Percentiles rank a stretch among this genome's conserved stretches.
phyloP scores from a whole-genome alignment of 2,888 invertebrate species.

The Tetheella fluctuosa region DNA sequence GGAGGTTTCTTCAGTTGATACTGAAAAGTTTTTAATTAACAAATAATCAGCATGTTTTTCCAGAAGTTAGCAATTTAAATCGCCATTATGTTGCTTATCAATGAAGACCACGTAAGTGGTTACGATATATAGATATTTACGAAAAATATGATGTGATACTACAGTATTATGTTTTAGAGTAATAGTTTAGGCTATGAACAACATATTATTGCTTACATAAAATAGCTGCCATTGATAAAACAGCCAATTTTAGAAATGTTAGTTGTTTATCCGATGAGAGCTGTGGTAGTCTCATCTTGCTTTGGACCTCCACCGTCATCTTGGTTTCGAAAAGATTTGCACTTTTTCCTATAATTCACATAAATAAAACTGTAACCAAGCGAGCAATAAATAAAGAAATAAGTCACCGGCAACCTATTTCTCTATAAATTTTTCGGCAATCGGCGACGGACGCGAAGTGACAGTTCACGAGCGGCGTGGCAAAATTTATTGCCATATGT shows the following conservation, averaged over 20 bases:
- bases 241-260: conserved; percentile 88
- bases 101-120: conserved; percentile 54
- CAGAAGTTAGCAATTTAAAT: conserved; percentile 29
- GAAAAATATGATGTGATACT: conserved; percentile 13
- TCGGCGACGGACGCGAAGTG: conserved; percentile 48
- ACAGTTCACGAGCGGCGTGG: conserved; percentile 71
- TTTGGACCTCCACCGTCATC: conserved; percentile 73
- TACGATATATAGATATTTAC: conserved; percentile 23
- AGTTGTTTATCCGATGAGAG: conserved; percentile 80
- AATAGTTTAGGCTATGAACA: conserved; percentile 10
- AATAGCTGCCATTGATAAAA: conserved; percentile 95
- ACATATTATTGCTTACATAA: conserved; percentile 89
- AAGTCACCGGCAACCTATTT: conserved; percentile 75
- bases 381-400: conserved; percentile 34
- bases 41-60: background rate
- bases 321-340: conserved; percentile 36
- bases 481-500: conserved; percentile 49
- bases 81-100: conserved; percentile 32
- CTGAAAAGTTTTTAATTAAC: background rate
- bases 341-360: conserved; percentile 36
- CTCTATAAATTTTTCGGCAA: conserved; percentile 37
- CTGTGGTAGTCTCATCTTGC: conserved; percentile 67
- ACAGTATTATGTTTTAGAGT: background rate
- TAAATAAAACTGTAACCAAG: conserved; percentile 37
- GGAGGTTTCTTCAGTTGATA: background rate